Percentiles rank a stretch among this genome's conserved stretches.
Evolutionary conservation across 2,888 invertebrate genomes (phyloP).

Genomic region (Laothoe populi): DNA sequence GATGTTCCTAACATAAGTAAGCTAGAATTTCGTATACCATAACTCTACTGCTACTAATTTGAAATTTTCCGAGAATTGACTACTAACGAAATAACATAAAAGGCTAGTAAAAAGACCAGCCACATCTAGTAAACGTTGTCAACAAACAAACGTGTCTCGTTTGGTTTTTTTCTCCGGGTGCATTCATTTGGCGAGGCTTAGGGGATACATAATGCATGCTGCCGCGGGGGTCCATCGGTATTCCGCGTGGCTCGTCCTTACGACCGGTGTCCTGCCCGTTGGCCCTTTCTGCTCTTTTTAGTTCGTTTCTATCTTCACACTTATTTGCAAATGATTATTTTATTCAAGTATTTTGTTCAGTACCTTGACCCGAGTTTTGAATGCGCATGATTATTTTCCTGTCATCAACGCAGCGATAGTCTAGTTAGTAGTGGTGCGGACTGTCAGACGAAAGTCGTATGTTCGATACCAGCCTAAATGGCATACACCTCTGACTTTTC

Average conservation of each 20-base stretch:
- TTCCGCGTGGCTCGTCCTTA: conserved; percentile 55
- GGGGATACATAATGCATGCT: conserved; percentile 81
- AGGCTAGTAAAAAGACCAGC: conserved; percentile 7
- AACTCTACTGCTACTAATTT: not conserved
- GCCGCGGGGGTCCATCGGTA: conserved; percentile 74
- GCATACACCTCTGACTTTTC: no score
- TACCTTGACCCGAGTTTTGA: not conserved
- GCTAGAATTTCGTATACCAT: no score
- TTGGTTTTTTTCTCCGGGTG: conserved; percentile 74
- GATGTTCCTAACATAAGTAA: no score
- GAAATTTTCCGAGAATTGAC: not conserved
- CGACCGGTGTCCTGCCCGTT: conserved; percentile 9
- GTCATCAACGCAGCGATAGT: no score
- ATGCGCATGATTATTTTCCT: not conserved
- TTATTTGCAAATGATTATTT: conserved; percentile 10
- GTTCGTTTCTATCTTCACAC: conserved; percentile 6
- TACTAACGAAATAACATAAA: not conserved
- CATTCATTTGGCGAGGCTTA: conserved; percentile 80
- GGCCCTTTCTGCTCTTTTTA: conserved; percentile 18
- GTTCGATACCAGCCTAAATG: no score
- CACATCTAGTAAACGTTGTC: conserved; percentile 41
- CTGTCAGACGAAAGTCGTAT: no score
- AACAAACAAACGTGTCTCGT: conserved; percentile 37
- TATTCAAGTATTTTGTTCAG: not conserved
- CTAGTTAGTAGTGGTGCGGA: no score